A percentile compares a stretch with the other conserved stretches of the same genome.
These are phyloP conservation scores for Parotia lawesii DNA, from an alignment of 2,113 vertebrate genomes.

Conservation along the genomic window DNA sequence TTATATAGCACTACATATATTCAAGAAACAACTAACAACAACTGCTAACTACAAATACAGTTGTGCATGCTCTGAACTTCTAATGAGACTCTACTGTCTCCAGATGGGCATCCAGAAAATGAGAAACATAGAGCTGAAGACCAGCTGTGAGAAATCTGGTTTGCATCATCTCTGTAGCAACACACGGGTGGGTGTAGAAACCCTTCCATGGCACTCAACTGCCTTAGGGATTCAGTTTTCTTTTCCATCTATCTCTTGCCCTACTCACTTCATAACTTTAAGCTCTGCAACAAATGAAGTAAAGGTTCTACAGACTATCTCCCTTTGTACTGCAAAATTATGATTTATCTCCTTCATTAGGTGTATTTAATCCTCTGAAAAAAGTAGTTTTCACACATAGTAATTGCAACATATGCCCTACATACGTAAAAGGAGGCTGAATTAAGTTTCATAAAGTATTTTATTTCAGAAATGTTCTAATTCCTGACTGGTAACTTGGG, in stretches of 20 bases:
- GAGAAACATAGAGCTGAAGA: not conserved
- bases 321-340: not conserved
- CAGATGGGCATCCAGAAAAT: not conserved
- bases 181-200: not conserved
- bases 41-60: not conserved
- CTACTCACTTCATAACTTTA: not conserved
- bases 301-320: not conserved
- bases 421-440: not conserved
- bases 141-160: not conserved
- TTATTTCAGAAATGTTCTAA: not conserved
- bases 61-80: not conserved
- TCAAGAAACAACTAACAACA: not conserved
- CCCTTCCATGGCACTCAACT: accelerated
- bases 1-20: not conserved
- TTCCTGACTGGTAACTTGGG: not conserved
- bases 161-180: not conserved
- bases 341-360: not conserved
- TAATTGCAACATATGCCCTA: not conserved
- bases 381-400: not conserved
- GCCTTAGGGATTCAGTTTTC: not conserved
- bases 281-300: not conserved
- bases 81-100: not conserved
- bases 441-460: not conserved
- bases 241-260: not conserved
- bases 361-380: not conserved